Conservation (phyloP, 2,797 vertebrate species). For the Paedocypris micromegethes region DNA sequence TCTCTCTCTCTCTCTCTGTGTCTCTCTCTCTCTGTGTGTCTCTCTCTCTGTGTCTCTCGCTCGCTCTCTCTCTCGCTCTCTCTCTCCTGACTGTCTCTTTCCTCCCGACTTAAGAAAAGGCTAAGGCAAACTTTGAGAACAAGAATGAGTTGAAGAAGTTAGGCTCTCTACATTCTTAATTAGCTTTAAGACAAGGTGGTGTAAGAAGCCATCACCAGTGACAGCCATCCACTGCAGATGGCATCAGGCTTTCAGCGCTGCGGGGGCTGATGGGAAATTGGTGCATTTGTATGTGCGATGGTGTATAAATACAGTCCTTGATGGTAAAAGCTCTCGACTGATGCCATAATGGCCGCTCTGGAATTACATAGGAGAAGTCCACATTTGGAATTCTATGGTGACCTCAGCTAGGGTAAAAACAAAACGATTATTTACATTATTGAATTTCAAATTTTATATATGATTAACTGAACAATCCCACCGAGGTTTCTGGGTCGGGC, state of each 20-base stretch:
- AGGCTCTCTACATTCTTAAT: slow-evolving; percentile 64
- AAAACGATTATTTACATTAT: too few relatives aligned
- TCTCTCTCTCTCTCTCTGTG: background rate
- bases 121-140: slow-evolving; percentile 49
- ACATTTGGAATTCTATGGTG: background rate
- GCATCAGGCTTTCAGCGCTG: slow-evolving; percentile 50
- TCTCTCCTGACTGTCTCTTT: slow-evolving; percentile 5
- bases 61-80: slow-evolving; percentile 7
- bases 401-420: too few relatives aligned
- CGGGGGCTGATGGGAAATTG: slow-evolving; percentile 25
- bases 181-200: slow-evolving; percentile 60
- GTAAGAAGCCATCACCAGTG: slow-evolving; percentile 60
- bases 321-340: background rate
- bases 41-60: too few relatives aligned
- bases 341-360: background rate
- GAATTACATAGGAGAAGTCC: too few relatives aligned
- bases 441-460: too few relatives aligned
- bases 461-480: too few relatives aligned
- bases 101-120: slow-evolving; percentile 37
- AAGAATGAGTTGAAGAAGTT: slow-evolving; percentile 60
- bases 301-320: slow-evolving; percentile 8
- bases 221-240: slow-evolving; percentile 57
- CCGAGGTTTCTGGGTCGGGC: too few relatives aligned
- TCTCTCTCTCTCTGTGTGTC: too few relatives aligned
- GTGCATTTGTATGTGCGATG: slow-evolving; percentile 24